Evolutionary conservation across 2,113 vertebrate species (phyloP).

Genomic region (Pipra filicauda): DNA sequence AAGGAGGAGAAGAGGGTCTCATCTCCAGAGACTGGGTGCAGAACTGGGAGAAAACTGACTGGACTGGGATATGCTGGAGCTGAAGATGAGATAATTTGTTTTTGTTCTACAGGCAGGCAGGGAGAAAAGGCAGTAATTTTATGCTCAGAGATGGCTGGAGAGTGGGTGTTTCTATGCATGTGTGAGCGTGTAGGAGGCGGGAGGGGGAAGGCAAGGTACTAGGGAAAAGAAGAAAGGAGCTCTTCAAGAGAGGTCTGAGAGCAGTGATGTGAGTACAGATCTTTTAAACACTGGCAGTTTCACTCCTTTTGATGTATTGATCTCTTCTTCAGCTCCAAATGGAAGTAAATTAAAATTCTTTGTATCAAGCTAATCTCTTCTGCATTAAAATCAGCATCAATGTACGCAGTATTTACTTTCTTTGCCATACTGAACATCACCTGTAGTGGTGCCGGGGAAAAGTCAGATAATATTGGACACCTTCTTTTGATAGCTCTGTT

Average conservation of each 20-base stretch:
- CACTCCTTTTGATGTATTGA: not conserved
- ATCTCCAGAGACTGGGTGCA: not conserved
- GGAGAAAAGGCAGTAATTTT: constrained; percentile 11
- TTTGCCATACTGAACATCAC: not conserved
- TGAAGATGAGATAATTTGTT: not conserved
- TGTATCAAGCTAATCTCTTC: not conserved
- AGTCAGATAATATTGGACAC: not conserved
- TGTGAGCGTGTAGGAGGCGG: not conserved
- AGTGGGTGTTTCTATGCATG: constrained; percentile 23
- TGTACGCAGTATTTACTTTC: not conserved
- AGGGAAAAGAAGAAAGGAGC: constrained; percentile 4
- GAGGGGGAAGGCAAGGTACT: not conserved
- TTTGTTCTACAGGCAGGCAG: not conserved
- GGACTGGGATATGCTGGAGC: not conserved
- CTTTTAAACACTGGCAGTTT: not conserved
- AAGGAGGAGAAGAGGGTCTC: not conserved
- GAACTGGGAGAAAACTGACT: not conserved
- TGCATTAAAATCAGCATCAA: not conserved
- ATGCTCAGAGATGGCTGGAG: not conserved
- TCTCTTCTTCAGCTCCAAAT: constrained; percentile 32
- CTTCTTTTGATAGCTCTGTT: not conserved
- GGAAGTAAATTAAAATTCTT: constrained; percentile 13
- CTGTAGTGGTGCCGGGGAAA: not conserved
- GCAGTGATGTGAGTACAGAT: constrained; percentile 2
- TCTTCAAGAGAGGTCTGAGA: not conserved